These are phyloP conservation scores for Chaetodon trifascialis DNA, from an alignment of 2,113 vertebrate genomes.

Conservation along the genomic window DNA sequence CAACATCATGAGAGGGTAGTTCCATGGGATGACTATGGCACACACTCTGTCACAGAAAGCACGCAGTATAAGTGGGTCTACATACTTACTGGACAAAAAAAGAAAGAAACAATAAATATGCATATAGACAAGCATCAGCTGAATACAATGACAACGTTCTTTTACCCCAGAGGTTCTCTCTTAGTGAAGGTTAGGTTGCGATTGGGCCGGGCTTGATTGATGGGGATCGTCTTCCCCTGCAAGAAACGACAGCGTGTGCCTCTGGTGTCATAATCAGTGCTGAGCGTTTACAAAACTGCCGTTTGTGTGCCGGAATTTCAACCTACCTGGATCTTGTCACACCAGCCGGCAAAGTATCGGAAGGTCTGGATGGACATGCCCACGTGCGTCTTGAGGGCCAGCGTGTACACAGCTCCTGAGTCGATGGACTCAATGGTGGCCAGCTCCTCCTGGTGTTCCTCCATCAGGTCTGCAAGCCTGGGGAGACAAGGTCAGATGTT, in stretches of 20 bases:
- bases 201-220: slow-evolving; percentile 88
- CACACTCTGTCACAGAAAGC: slow-evolving; percentile 83
- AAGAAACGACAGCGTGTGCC: background rate
- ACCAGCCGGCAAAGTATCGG: slow-evolving; percentile 89
- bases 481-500: background rate
- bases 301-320: background rate
- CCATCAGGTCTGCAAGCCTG: slow-evolving; percentile 88
- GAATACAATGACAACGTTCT: background rate
- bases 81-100: background rate
- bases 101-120: background rate
- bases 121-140: background rate
- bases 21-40: slow-evolving; percentile 92
- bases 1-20: slow-evolving; percentile 93
- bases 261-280: background rate
- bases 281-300: background rate
- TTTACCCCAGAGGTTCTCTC: slow-evolving; percentile 86
- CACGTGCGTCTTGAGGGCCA: slow-evolving; percentile 88
- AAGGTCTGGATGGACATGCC: slow-evolving; percentile 90
- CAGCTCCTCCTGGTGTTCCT: slow-evolving; percentile 87
- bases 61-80: background rate
- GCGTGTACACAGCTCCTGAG: slow-evolving; percentile 88
- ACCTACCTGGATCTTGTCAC: slow-evolving; percentile 88
- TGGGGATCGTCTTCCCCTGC: slow-evolving; percentile 88
- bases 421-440: slow-evolving; percentile 88
- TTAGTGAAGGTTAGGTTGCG: slow-evolving; percentile 87